Evolutionary conservation across 2,888 invertebrate species (phyloP).

Genomic region (Bimastos eiseni): DNA sequence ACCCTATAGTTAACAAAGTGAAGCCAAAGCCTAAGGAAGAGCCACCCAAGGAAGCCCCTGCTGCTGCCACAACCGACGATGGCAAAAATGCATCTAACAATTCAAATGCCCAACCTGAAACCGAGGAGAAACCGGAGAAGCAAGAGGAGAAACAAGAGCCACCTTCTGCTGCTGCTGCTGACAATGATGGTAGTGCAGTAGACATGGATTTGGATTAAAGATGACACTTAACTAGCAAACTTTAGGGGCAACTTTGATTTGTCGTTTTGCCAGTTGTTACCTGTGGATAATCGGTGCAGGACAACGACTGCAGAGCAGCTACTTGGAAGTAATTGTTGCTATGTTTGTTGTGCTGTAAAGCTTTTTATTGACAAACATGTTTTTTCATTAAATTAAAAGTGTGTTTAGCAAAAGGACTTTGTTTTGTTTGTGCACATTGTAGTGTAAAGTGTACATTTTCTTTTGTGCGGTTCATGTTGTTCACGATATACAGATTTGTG

Average conservation of each 20-base stretch:
- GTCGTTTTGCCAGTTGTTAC: background rate
- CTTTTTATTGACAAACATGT: constrained; percentile 10
- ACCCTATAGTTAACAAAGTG: constrained; percentile 82
- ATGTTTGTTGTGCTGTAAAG: constrained; percentile 24
- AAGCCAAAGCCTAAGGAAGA: constrained; percentile 74
- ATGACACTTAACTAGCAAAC: constrained; percentile 10
- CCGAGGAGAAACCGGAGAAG: background rate
- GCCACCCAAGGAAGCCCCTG: constrained; percentile 16
- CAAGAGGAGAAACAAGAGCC: background rate
- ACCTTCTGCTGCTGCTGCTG: background rate
- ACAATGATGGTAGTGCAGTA: constrained; percentile 43
- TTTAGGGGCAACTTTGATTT: background rate
- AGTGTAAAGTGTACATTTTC: background rate
- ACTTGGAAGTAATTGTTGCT: background rate
- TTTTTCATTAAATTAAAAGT: constrained; percentile 18
- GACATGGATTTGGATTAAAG: constrained; percentile 57
- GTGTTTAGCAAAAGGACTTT: background rate
- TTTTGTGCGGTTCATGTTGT: background rate
- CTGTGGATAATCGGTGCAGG: background rate
- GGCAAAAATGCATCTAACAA: constrained; percentile 23
- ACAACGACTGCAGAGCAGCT: background rate
- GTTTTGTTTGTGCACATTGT: constrained; percentile 2
- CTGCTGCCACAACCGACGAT: background rate
- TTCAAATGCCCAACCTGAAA: background rate
- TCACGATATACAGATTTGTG: background rate